A percentile compares a stretch with the other conserved stretches of the same genome.
These are phyloP conservation scores for Cryptocephalus primarius DNA, from an alignment of 2,888 invertebrate genomes.

Conservation along the genomic window DNA sequence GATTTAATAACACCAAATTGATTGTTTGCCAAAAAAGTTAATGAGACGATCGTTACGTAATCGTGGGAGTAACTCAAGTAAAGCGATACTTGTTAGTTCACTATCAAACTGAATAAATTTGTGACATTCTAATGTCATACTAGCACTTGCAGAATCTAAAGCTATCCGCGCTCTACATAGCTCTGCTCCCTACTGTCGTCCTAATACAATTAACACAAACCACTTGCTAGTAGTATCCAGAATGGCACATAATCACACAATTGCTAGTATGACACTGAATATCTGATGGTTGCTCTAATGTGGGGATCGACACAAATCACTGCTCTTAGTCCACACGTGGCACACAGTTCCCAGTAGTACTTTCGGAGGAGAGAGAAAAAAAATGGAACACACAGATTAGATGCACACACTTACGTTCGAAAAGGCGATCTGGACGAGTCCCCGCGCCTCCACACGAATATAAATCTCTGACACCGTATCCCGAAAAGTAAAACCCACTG, in stretches of 20 bases:
- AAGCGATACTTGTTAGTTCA: not conserved
- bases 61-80: not conserved
- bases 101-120: conserved; percentile 3
- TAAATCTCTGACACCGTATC: conserved; percentile 75
- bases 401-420: conserved; percentile 74
- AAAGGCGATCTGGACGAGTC: conserved; percentile 90
- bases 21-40: no score
- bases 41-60: not conserved
- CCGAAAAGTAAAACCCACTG: conserved; percentile 40
- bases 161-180: no score
- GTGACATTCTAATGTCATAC: conserved; percentile 17
- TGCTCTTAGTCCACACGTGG: conserved; percentile 3
- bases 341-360: conserved; percentile 12
- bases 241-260: conserved; percentile 1
- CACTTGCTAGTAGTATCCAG: not conserved
- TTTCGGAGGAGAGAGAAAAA: conserved; percentile 7
- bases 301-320: conserved; percentile 10
- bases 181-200: no score
- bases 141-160: conserved; percentile 11
- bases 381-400: conserved; percentile 10
- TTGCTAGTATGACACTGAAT: conserved; percentile 25
- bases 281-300: not conserved
- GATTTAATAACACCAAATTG: no score
- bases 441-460: conserved; percentile 58
- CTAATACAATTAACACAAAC: no score